Evolutionary conservation across 2,113 vertebrate genomes (phyloP), one percentile per base, ranked within the genome.

Genomic region (Hemiprocne comata): DNA sequence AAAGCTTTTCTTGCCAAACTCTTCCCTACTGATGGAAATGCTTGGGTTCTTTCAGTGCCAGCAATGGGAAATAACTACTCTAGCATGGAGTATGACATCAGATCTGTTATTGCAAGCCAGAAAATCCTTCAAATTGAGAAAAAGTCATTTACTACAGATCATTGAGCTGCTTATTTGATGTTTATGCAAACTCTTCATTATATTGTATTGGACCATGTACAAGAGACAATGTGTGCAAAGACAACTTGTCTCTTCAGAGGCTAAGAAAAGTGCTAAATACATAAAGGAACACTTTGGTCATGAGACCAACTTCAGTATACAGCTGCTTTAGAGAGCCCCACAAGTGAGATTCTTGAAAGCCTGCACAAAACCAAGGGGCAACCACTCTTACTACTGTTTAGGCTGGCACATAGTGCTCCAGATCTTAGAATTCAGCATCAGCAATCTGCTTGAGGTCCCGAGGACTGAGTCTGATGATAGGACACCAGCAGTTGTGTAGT

Each of bases 61-160:
- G 58, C 85, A 90, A n/a, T 50, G 53, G 46, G 21, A 89, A 90
- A 66, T 78, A 66, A 44, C 65, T 69, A 69, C 61, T 90, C 85
- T 9, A 89, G 65, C 73, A 36, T 15, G 17, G 36, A 94, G 77
- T 58, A 72, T 67, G 83, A 69, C 73, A 93, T 88, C 90, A 70
- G 57, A 79, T 90, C 77, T 94, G 46, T 75, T 72, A 81, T 6
- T 66, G 79, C n/a, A 75, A 87, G 88, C 76, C 85, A 85, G 53
- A 84, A 93, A 92, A 89, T 65, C 65, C 57, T 87, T 90, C 83
- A 79, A n/a, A n/a, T n/a, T n/a, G n/a, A n/a, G n/a, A n/a, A 84
- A 87, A 18, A 77, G 55, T 60, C 72, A 69, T 90, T 96, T 81
- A 54, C 38, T 78, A 31, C 57, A 58, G 40, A 69, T 81, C 65